Percentiles rank a stretch among this genome's conserved stretches.
Conservation (phyloP, 2,888 invertebrate genomes). For the Falcaria lacertinaria region DNA sequence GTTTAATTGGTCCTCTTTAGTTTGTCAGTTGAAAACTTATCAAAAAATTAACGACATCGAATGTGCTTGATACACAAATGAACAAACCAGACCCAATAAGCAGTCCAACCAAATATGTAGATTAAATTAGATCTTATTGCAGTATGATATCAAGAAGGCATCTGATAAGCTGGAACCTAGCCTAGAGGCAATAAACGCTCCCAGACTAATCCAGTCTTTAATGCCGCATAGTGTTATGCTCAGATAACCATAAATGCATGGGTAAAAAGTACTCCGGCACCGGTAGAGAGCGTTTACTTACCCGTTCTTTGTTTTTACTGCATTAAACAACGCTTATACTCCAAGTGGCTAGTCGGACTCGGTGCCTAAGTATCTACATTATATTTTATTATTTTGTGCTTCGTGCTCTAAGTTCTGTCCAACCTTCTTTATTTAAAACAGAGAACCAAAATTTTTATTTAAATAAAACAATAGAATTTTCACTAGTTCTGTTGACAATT, state of each 20-base stretch:
- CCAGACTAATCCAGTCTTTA: constrained; percentile 15
- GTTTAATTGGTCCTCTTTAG: too few species aligned
- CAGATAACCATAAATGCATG: constrained; percentile 28
- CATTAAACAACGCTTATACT: constrained; percentile 53
- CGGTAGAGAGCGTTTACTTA: constrained; percentile 44
- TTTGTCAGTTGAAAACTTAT: too few species aligned
- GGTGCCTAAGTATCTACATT: constrained; percentile 34
- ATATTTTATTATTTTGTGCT: constrained; percentile 34
- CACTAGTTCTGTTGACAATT: too few species aligned
- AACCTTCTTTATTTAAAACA: too few species aligned
- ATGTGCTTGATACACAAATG: too few species aligned
- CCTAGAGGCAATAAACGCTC: constrained; percentile 1
- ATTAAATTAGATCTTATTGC: not conserved
- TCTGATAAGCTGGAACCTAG: not conserved
- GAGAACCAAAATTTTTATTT: too few species aligned
- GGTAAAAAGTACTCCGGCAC: constrained; percentile 36
- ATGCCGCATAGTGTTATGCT: constrained; percentile 22
- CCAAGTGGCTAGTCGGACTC: constrained; percentile 50
- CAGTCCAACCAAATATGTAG: too few species aligned
- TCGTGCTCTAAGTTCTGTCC: too few species aligned
- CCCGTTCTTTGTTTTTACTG: constrained; percentile 59
- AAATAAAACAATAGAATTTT: too few species aligned
- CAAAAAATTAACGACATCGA: too few species aligned
- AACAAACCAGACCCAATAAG: too few species aligned
- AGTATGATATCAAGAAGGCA: not conserved